Conservation (phyloP, 2,113 vertebrate genomes). For the Dendropsophus ebraccatus region DNA sequence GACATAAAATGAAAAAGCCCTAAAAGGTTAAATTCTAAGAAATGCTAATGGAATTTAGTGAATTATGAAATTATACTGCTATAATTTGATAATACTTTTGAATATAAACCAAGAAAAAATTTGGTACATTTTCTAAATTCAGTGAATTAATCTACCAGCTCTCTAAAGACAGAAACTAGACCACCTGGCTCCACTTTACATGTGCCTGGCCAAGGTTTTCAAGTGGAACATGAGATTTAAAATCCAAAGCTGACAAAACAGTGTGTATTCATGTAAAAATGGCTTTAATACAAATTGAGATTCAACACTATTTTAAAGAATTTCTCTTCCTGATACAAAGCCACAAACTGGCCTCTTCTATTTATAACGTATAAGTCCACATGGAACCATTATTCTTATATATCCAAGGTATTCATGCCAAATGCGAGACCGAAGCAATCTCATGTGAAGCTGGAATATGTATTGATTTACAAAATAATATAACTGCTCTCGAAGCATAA, state of each 20-base stretch:
- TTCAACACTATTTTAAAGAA: background rate
- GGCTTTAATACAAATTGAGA: slow-evolving; percentile 30
- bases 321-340: slow-evolving; percentile 1
- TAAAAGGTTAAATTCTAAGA: background rate
- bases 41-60: background rate
- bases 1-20: background rate
- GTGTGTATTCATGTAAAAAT: slow-evolving; percentile 16
- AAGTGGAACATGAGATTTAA: slow-evolving; percentile 31
- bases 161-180: slow-evolving; percentile 21
- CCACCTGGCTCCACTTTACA: slow-evolving; percentile 39
- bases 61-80: background rate
- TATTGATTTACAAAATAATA: background rate
- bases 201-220: slow-evolving; percentile 30
- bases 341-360: background rate
- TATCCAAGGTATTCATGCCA: background rate
- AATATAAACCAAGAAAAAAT: background rate
- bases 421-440: background rate
- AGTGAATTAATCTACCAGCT: slow-evolving; percentile 16
- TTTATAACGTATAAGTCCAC: background rate
- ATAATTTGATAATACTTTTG: background rate
- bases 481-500: background rate
- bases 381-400: background rate
- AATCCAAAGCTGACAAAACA: slow-evolving; percentile 31
- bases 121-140: slow-evolving; percentile 26
- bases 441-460: background rate